Percentiles rank a stretch among this genome's conserved stretches.
These are phyloP conservation scores for Lucifuga dentata DNA, from an alignment of 2,113 vertebrate species.

Conservation along the genomic window DNA sequence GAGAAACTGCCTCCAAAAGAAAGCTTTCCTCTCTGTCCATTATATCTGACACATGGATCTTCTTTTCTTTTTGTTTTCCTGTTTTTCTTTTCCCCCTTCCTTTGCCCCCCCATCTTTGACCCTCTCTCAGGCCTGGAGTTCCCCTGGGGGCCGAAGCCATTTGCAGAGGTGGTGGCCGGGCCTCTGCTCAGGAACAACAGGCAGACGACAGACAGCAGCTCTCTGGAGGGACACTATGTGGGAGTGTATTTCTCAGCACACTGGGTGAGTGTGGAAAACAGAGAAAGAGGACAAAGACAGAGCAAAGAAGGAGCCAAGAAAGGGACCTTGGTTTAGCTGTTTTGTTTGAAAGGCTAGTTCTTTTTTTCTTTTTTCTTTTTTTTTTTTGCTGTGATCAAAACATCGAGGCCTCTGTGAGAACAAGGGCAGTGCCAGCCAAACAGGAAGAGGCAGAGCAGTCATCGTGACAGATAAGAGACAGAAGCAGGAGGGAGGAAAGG, in stretches of 20 bases:
- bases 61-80: background rate
- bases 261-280: slow-evolving; percentile 89
- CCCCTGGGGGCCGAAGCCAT: slow-evolving; percentile 98
- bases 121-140: slow-evolving; percentile 92
- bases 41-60: background rate
- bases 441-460: slow-evolving; percentile 42
- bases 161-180: slow-evolving; percentile 95
- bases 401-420: slow-evolving; percentile 18
- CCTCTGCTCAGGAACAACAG: slow-evolving; percentile 92
- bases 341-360: no score
- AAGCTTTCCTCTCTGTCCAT: background rate
- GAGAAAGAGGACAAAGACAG: slow-evolving; percentile 30
- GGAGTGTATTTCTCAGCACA: slow-evolving; percentile 98
- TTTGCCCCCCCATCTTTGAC: background rate
- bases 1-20: no score
- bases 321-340: background rate
- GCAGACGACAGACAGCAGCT: slow-evolving; percentile 90
- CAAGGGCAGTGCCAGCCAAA: slow-evolving; percentile 17
- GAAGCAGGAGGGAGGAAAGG: slow-evolving; percentile 36
- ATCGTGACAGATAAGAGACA: slow-evolving; percentile 38
- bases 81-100: background rate
- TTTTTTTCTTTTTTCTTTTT: background rate
- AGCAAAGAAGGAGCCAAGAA: no score
- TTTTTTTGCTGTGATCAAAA: slow-evolving; percentile 30
- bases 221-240: slow-evolving; percentile 93